Conservation (phyloP, 2,113 vertebrate species). For the Bos indicus region DNA sequence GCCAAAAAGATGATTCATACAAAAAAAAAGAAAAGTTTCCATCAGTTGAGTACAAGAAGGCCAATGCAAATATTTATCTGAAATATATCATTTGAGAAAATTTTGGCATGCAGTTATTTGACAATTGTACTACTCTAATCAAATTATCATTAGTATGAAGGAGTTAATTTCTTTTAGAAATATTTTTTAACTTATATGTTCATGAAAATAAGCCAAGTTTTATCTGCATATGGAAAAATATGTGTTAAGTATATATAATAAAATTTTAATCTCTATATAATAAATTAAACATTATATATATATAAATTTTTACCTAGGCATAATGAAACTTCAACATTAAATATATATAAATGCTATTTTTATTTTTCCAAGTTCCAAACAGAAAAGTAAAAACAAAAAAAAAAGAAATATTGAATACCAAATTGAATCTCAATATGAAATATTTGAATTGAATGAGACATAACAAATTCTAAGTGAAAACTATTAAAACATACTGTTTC, state of each 20-base stretch:
- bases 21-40: neutral
- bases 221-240: neutral
- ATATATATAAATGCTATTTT: neutral
- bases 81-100: neutral
- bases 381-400: neutral
- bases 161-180: neutral
- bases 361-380: neutral
- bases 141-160: neutral
- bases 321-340: neutral
- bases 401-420: neutral
- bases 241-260: neutral
- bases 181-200: neutral
- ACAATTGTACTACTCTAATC: neutral
- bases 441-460: neutral
- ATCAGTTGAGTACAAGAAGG: neutral
- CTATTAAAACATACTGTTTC: neutral
- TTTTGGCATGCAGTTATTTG: neutral
- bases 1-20: constrained; percentile 30
- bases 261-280: neutral
- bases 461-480: neutral
- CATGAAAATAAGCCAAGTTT: neutral
- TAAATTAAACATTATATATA: neutral
- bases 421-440: neutral
- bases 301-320: neutral
- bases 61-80: constrained; percentile 15